Base-by-base conservation (phyloP, 2,888 invertebrate genomes). In the Cetonia aurata region DNA sequence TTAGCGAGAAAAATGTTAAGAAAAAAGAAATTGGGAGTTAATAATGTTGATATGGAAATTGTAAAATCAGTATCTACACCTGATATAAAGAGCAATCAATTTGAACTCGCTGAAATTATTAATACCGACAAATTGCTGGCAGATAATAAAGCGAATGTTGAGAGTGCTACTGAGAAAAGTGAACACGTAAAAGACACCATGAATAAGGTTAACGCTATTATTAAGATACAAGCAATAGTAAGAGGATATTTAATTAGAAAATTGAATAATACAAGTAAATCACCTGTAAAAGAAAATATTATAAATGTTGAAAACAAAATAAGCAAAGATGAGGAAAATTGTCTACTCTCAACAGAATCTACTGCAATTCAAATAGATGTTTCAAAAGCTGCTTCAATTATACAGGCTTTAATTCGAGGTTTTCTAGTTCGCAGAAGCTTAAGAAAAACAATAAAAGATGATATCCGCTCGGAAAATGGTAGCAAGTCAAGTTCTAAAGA, bases 371-470 rank as follows among this genome's bases (percentile, higher is more conserved):
- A 10, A 17, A 52, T 52, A 25, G 74, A 77, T 67, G 75, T 75
- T 37, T 55, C 74, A n/a, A 87, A 87, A 78, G 89, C 88, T 13
- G 90, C 90, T 44, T 89, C 89, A 1, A 88, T 88, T 77, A 91
- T 91, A 75, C 91, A 91, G 83, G 90, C 91, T 4, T 88, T 89
- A 15, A 86, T 90, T 3, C 85, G 91, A 72, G 91, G 91, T 0
- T 90, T 87, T 80, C 83, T 91, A 72, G 37, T 37, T 37, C 37
- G 37, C 10, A 37, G 10, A 10, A 8, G 10, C 1, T 87, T 87
- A n/a, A 85, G 90, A 65, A 79, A 79, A 71, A 13, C 25, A n/a
- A 8, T 60, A 31, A 48, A 52, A 31, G 25, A 31, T n/a, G 46
- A 25, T 19, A 46, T n/a, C 12, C n/a, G 6, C 25, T 6, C 6